phyloP scores from a whole-genome alignment of 2,888 invertebrate genomes.

The Apotomis turbidana region DNA sequence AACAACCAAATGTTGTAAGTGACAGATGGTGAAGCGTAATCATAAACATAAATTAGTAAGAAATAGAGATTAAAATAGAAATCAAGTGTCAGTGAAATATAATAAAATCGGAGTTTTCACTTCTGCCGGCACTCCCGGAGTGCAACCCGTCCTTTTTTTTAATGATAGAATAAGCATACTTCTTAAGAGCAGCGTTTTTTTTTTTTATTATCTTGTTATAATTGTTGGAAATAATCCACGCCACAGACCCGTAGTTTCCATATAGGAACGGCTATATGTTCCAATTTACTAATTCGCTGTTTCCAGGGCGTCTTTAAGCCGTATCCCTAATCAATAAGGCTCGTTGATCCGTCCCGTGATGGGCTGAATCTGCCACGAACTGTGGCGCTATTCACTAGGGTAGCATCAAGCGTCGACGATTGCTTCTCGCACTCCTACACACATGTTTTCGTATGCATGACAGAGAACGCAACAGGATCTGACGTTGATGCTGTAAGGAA shows the following conservation, averaged over 20 bases:
- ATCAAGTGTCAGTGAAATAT: no score
- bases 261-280: background rate
- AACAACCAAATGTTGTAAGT: no score
- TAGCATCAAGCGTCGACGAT: background rate
- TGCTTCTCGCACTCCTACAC: background rate
- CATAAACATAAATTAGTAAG: no score
- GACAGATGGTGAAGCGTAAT: no score
- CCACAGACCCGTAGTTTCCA: background rate
- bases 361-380: background rate
- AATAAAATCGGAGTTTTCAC: no score
- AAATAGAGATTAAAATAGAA: no score
- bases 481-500: background rate
- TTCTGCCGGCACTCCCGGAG: no score
- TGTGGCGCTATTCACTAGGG: background rate
- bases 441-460: background rate
- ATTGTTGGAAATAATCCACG: background rate
- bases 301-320: background rate
- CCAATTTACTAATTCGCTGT: constrained; percentile 1
- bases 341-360: background rate
- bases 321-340: constrained; percentile 6
- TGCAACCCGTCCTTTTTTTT: no score
- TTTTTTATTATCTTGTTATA: no score
- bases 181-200: no score
- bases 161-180: no score
- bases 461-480: background rate